Conservation (phyloP, 2,888 invertebrate species). For the Nemapogon koenigi region DNA sequence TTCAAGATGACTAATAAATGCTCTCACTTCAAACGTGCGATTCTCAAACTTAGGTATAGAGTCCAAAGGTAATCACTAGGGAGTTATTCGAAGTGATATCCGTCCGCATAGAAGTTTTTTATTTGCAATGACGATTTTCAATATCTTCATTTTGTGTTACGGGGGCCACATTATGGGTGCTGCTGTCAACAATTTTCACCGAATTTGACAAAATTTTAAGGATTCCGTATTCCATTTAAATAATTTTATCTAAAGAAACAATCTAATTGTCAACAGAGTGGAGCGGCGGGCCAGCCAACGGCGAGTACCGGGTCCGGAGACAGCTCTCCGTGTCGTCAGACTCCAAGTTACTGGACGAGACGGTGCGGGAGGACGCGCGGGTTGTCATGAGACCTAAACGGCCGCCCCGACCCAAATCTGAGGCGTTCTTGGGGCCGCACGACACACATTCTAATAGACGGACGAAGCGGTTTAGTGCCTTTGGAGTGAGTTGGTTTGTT, state of each 20-base stretch:
- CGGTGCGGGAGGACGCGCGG: conserved; percentile 86
- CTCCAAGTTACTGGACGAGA: conserved; percentile 89
- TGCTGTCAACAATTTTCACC: conserved; percentile 7
- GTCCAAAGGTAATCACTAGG: too few species aligned
- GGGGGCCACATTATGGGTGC: too few species aligned
- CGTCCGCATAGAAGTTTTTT: too few species aligned
- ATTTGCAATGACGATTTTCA: too few species aligned
- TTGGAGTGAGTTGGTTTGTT: conserved; percentile 77
- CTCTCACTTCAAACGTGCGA: too few species aligned
- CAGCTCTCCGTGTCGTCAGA: conserved; percentile 92
- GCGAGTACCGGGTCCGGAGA: conserved; percentile 85
- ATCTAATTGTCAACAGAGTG: too few species aligned
- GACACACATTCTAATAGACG: conserved; percentile 77
- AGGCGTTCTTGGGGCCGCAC: conserved; percentile 85
- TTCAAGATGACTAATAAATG: too few species aligned
- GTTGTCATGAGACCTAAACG: conserved; percentile 90
- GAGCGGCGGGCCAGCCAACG: conserved; percentile 69
- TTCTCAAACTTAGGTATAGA: too few species aligned
- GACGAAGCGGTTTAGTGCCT: conserved; percentile 94
- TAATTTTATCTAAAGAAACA: too few species aligned
- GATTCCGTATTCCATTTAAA: conserved; percentile 8
- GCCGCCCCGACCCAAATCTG: conserved; percentile 94
- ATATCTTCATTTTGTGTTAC: too few species aligned
- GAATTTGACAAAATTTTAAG: conserved; percentile 7
- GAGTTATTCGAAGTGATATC: too few species aligned